phyloP scores from a whole-genome alignment of 1,140 invertebrate species.

The Drosophila teissieri region DNA sequence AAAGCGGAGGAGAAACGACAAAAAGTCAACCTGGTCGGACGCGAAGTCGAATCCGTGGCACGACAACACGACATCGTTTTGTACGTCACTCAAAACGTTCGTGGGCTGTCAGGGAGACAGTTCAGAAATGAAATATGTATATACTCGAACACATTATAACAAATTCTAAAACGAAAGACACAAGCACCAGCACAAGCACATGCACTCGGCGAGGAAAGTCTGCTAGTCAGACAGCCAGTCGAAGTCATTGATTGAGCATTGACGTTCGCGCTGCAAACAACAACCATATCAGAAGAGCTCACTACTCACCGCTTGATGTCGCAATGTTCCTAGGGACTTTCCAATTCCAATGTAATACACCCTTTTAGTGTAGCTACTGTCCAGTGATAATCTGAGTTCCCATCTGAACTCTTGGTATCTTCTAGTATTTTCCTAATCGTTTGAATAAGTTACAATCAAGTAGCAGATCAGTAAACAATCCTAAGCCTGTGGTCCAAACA shows the following conservation, averaged over 20 bases:
- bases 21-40: slow-evolving; percentile 70
- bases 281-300: not conserved
- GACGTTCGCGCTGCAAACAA: slow-evolving; percentile 20
- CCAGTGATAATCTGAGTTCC: not conserved
- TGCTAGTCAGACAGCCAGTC: slow-evolving; percentile 29
- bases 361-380: not conserved
- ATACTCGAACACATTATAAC: slow-evolving; percentile 50
- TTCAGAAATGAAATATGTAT: slow-evolving; percentile 80
- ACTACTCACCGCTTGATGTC: not conserved
- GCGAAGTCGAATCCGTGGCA: slow-evolving; percentile 52
- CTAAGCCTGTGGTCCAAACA: not conserved
- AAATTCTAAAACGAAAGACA: slow-evolving; percentile 76
- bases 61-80: slow-evolving; percentile 83
- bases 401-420: not conserved
- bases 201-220: slow-evolving; percentile 13
- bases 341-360: not conserved
- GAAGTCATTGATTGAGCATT: slow-evolving; percentile 53
- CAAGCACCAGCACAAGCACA: slow-evolving; percentile 35
- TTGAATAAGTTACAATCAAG: not conserved
- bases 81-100: slow-evolving; percentile 80
- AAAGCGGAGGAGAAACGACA: slow-evolving; percentile 56
- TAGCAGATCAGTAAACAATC: not conserved
- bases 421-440: not conserved
- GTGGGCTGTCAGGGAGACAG: slow-evolving; percentile 78
- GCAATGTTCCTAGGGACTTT: not conserved